Base-by-base conservation (phyloP, 1,140 invertebrate genomes). In the Thalassaphorura encarpata region DNA sequence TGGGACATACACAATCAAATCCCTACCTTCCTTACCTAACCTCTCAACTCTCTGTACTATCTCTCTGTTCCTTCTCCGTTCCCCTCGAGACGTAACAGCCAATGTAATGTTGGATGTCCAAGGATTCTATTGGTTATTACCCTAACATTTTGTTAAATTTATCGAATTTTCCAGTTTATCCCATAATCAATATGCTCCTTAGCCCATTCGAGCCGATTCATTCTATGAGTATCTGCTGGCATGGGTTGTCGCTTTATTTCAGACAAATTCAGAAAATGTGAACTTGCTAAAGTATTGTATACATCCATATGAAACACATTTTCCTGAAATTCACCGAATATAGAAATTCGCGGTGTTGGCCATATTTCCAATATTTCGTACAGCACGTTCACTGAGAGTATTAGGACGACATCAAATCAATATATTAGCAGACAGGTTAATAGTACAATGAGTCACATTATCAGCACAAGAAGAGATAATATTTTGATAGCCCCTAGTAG, bases 141-240 rank as follows among this genome's bases (percentile, higher is more conserved):
- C n/a, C n/a, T n/a, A n/a, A n/a, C n/a, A n/a, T n/a, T n/a, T n/a
- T n/a, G n/a, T n/a, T n/a, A n/a, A n/a, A n/a, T n/a, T n/a, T n/a
- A n/a, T n/a, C n/a, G n/a, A n/a, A 24, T 27, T 50, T n/a, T 36
- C 15, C 55, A 47, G 42, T 21, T 52, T 23, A 2, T 36, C 23
- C 21, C 49, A 18, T 24, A 31, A 16, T 6, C 13, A n/a, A 31
- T n/a, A 26, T 55, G 53, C 4, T 46, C 29, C 26, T 16, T 4
- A 6, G 53, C 53, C 8, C 13, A 55, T 23, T 47, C n/a, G 2
- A 55, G 28, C 6, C 53, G 53, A 6, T 8, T 28, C 6, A 27
- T 18, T 28, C 43, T 53, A 18, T 53, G 36, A 8, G 5, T 19
- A 8, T 23, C 11, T 5, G 46, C 26, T 5, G 26, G 46, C 13